A percentile compares a stretch with the other conserved stretches of the same genome.
phyloP scores from a whole-genome alignment of 2,888 invertebrate genomes.

The Trimorus sp. region DNA sequence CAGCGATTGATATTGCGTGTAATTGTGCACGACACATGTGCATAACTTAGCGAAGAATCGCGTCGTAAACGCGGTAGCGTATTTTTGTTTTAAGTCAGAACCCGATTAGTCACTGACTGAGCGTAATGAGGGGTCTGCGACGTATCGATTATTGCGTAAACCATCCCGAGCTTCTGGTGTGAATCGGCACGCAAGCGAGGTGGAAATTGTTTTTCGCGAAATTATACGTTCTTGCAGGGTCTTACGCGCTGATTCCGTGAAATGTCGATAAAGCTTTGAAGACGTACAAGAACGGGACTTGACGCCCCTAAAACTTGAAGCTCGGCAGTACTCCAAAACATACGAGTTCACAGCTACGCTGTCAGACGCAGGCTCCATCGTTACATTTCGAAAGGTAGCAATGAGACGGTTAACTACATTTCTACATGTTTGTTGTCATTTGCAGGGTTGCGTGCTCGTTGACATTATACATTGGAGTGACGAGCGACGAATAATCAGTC shows the following conservation, averaged over 20 bases:
- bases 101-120: background rate
- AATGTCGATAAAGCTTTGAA: conserved; percentile 64
- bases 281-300: conserved; percentile 56
- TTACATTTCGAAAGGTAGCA: conserved; percentile 80
- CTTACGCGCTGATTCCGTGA: conserved; percentile 48
- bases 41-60: background rate
- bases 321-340: conserved; percentile 61
- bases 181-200: conserved; percentile 33
- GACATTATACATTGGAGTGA: conserved; percentile 56
- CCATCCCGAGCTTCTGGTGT: conserved; percentile 14
- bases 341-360: conserved; percentile 69
- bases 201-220: conserved; percentile 54
- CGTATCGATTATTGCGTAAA: conserved; percentile 36
- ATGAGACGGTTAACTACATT: conserved; percentile 81
- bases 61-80: too few relatives aligned
- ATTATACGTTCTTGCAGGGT: conserved; percentile 46
- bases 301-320: conserved; percentile 63
- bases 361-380: conserved; percentile 78
- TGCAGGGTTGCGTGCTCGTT: conserved; percentile 69
- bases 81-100: too few relatives aligned
- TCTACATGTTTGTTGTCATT: conserved; percentile 78
- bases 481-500: conserved; percentile 38
- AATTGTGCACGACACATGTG: background rate
- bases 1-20: conserved; percentile 8
- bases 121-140: conserved; percentile 20